Base-by-base conservation (phyloP, 2,113 vertebrate species). In the Microtus richardsoni region DNA sequence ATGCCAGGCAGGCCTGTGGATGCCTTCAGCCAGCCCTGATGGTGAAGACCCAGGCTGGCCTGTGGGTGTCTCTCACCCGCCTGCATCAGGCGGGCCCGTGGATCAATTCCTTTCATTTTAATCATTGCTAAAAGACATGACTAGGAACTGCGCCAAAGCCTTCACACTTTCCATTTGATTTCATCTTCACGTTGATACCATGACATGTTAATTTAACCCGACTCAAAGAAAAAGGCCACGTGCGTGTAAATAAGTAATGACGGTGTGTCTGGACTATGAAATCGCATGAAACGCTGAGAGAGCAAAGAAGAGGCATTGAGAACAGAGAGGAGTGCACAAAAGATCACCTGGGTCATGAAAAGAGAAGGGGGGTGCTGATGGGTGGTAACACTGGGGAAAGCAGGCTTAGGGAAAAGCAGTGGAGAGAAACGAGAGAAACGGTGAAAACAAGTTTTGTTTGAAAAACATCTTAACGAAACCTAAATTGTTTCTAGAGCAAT, bases 401-500 rank as follows among this genome's bases (percentile, higher is more conserved):
- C 1, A 0, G n/a, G n/a, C 7, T 1, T 62, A 8, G 13, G 13
- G 28, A 30, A 41, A 41, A 39, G 24, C 0, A 0, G 2, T n/a
- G 28, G 17, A 66, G 19, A 85, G 3, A 85, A 47, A 83, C 3
- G 17, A 66, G 19, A 85, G 3, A 85, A 47, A 83, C 3, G 0
- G 26, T 30, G 16, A 47, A 30, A 66, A 21, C 82, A 44, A 33
- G 16, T 44, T 44, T 44, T 44, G 17, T 47, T 66, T 77, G 41
- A 77, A 26, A 77, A 47, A 77, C n/a, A 13, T 13, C 22, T 24
- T 44, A 24, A 41, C 12, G 71, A 74, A 74, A 26, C 73, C n/a
- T 24, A 41, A 41, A 70, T 70, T 70, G 21, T 30, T 62, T 17
- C n/a, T 41, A 62, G 60, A 26, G 13, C 7, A 41, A 41, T 41